Percentiles rank a stretch among this genome's conserved stretches.
Conservation (phyloP, 2,797 vertebrate species). For the Eulemur albifrons region DNA sequence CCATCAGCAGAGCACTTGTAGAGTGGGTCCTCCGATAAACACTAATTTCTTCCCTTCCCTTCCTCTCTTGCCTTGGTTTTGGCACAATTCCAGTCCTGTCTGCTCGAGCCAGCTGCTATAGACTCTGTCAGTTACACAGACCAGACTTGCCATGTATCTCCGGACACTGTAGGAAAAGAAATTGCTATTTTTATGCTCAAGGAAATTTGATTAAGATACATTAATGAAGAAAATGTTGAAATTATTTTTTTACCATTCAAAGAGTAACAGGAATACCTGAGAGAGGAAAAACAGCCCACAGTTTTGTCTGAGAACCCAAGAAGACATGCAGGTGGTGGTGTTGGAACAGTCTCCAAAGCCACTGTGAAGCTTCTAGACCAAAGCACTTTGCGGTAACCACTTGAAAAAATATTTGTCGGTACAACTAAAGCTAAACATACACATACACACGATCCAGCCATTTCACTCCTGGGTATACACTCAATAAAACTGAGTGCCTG, state of each 20-base stretch:
- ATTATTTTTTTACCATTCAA: constrained; percentile 13
- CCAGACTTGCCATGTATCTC: background rate
- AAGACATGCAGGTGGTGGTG: background rate
- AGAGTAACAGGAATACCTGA: background rate
- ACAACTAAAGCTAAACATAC: background rate
- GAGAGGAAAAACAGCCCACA: background rate
- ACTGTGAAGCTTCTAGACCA: background rate
- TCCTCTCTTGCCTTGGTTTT: background rate
- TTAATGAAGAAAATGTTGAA: background rate
- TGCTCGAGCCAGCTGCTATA: background rate
- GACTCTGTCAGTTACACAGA: background rate
- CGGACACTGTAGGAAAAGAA: background rate
- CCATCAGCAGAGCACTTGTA: background rate
- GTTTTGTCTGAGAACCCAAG: constrained; percentile 15
- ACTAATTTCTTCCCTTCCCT: background rate
- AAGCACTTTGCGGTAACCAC: constrained; percentile 15
- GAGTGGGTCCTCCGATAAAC: background rate
- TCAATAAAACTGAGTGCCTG: background rate
- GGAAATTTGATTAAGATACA: constrained; percentile 16
- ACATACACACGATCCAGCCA: background rate
- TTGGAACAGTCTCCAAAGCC: background rate
- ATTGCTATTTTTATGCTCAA: background rate
- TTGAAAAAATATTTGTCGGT: constrained; percentile 35
- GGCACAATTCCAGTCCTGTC: background rate
- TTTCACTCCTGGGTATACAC: background rate